phyloP scores from a whole-genome alignment of 2,797 vertebrate species.

The Poeciliopsis paucimaculata region DNA sequence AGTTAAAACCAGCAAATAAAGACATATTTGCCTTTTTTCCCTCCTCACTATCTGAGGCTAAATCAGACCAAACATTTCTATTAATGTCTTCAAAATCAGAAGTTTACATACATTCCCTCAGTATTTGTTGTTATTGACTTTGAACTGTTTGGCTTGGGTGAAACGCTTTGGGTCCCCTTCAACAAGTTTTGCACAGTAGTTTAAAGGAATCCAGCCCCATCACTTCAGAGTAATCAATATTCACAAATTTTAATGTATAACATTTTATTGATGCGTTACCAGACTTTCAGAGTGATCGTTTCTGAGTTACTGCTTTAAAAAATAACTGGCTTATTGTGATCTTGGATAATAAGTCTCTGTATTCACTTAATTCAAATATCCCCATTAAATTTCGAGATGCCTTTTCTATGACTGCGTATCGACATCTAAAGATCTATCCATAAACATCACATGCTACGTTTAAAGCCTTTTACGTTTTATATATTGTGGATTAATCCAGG shows the following conservation, averaged over 20 bases:
- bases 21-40: no score
- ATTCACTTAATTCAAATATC: not conserved
- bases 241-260: not conserved
- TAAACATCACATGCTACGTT: not conserved
- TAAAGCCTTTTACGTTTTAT: not conserved
- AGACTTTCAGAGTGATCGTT: not conserved
- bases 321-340: not conserved
- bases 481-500: not conserved
- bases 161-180: no score
- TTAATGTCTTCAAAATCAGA: not conserved
- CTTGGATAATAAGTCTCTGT: not conserved
- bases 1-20: not conserved
- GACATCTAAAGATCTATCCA: not conserved
- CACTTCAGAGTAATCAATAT: not conserved
- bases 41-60: no score
- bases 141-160: not conserved
- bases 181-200: no score
- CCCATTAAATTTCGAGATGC: not conserved
- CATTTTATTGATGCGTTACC: not conserved
- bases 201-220: no score
- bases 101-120: not conserved
- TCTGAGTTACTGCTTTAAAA: not conserved
- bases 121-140: not conserved
- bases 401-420: not conserved
- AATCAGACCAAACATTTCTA: not conserved